These are phyloP conservation scores for Morone chrysops DNA, from an alignment of 2,113 vertebrate species.

Conservation along the genomic window DNA sequence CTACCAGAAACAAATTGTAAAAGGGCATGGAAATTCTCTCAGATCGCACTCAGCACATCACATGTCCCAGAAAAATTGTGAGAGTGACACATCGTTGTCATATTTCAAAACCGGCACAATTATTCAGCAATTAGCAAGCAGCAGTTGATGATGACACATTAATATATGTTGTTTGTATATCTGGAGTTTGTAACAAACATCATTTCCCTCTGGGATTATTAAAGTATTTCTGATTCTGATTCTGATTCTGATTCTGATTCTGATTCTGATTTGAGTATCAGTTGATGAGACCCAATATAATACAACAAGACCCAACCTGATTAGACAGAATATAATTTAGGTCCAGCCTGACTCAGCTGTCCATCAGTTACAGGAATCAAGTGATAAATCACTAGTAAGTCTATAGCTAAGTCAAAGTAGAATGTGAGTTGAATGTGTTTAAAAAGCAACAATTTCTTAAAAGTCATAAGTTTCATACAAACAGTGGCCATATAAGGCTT, in stretches of 20 bases:
- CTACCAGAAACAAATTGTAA: neutral
- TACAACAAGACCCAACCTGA: neutral
- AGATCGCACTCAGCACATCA: neutral
- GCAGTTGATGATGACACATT: neutral
- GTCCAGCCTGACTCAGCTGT: no score
- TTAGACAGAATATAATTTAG: no score
- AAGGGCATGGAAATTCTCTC: neutral
- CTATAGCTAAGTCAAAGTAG: neutral
- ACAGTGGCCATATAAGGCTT: neutral
- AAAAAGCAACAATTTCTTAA: neutral
- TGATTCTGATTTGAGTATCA: no score
- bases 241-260: no score
- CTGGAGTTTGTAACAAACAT: no score
- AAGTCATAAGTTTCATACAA: neutral
- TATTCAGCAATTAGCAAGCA: neutral
- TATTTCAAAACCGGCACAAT: neutral
- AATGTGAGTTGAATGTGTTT: neutral
- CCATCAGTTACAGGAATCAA: neutral
- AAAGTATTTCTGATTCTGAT: no score
- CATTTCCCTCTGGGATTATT: no score
- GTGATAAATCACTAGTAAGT: neutral
- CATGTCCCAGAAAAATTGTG: neutral
- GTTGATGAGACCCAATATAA: neutral
- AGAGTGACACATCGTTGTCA: neutral
- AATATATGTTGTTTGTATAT: no score